Evolutionary conservation across 1,140 invertebrate genomes (phyloP).

Genomic region (Acromyrmex charruanus): DNA sequence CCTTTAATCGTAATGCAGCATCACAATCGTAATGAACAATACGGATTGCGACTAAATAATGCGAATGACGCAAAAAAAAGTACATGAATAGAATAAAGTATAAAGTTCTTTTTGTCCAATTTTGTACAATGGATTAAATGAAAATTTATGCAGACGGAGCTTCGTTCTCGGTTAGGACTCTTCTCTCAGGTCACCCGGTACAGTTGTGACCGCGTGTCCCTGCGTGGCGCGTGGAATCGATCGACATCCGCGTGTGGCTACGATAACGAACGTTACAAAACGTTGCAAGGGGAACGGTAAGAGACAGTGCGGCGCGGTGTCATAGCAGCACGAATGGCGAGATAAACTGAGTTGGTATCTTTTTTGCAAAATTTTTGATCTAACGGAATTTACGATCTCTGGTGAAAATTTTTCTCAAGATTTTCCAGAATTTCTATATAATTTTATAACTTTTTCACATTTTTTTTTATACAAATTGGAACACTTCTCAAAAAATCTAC

Average conservation of each 20-base stretch:
- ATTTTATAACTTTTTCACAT: too few species aligned
- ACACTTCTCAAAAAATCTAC: too few species aligned
- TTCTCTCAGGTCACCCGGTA: conserved; percentile 39
- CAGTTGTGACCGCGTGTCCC: conserved; percentile 23
- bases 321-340: not conserved
- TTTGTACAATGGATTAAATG: not conserved
- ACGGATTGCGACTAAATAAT: not conserved
- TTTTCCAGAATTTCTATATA: too few species aligned
- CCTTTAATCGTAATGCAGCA: not conserved
- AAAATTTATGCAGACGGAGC: not conserved
- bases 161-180: not conserved
- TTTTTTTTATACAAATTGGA: too few species aligned
- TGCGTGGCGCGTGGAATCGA: conserved; percentile 37
- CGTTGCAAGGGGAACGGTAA: not conserved
- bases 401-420: too few species aligned
- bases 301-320: not conserved
- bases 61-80: not conserved
- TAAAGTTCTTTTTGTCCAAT: not conserved
- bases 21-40: too few species aligned
- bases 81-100: not conserved
- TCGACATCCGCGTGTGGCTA: conserved; percentile 38
- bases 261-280: conserved; percentile 48
- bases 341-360: not conserved
- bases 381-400: too few species aligned
- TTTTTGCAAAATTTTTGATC: not conserved